Evolutionary conservation across 2,888 invertebrate genomes (phyloP).

Genomic region (Apantesis nais): DNA sequence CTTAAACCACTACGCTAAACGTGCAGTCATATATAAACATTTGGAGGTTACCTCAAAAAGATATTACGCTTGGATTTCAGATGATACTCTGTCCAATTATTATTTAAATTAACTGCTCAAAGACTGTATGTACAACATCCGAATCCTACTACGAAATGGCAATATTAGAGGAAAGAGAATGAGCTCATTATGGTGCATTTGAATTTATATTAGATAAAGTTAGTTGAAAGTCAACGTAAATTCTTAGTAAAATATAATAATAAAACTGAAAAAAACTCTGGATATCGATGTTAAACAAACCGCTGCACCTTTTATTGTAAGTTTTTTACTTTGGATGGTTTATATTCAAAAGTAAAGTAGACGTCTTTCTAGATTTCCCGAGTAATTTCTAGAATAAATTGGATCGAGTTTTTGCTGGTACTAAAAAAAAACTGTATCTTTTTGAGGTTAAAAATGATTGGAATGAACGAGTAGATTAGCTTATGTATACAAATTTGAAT

Average conservation of each 20-base stretch:
- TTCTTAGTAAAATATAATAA: constrained; percentile 24
- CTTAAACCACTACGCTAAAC: too few species aligned
- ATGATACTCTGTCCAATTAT: constrained; percentile 5
- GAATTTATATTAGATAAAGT: constrained; percentile 25
- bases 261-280: constrained; percentile 42
- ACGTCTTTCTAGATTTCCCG: too few species aligned
- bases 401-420: constrained; percentile 27
- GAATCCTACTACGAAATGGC: constrained; percentile 16
- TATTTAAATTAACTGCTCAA: constrained; percentile 18
- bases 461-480: constrained; percentile 30
- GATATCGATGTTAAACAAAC: constrained; percentile 36
- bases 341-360: constrained; percentile 30
- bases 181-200: constrained; percentile 13
- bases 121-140: constrained; percentile 1
- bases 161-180: constrained; percentile 18
- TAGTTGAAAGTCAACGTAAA: constrained; percentile 21
- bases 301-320: constrained; percentile 22
- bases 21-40: not conserved
- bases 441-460: constrained; percentile 30
- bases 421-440: constrained; percentile 26
- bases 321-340: constrained; percentile 13
- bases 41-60: not conserved
- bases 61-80: not conserved
- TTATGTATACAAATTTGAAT: too few species aligned
- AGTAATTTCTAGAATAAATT: constrained; percentile 35